Conservation (phyloP, 2,797 vertebrate genomes). For the Dryobates pubescens region DNA sequence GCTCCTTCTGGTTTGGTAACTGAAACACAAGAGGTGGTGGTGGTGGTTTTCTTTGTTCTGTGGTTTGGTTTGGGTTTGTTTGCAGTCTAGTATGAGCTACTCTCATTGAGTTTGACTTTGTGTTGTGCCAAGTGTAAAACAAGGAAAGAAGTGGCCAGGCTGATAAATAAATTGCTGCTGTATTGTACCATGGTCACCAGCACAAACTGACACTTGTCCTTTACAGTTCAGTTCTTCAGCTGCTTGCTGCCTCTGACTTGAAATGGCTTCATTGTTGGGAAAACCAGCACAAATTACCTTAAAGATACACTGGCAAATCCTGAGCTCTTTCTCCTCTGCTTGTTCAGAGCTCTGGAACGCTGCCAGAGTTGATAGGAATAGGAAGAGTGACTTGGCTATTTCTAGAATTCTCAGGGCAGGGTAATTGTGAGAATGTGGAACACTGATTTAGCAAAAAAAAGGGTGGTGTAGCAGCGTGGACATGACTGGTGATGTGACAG, state of each 20-base stretch:
- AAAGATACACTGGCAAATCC: neutral
- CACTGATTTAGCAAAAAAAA: neutral
- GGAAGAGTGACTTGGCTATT: slow-evolving; percentile 41
- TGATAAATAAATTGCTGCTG: neutral
- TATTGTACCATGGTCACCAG: neutral
- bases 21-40: neutral
- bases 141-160: neutral
- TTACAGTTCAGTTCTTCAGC: neutral
- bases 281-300: slow-evolving; percentile 20
- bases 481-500: neutral
- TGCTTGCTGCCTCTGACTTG: neutral
- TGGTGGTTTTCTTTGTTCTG: neutral
- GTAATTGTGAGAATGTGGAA: neutral
- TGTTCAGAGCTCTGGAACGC: slow-evolving; percentile 4
- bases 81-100: neutral
- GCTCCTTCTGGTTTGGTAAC: neutral
- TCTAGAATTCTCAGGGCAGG: slow-evolving; percentile 44
- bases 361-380: slow-evolving; percentile 38
- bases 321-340: slow-evolving; percentile 5
- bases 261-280: slow-evolving; percentile 14
- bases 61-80: neutral
- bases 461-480: neutral
- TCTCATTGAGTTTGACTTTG: neutral
- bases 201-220: neutral
- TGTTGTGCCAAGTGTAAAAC: neutral